Evolutionary conservation across 2,113 vertebrate species (phyloP).

Genomic region (Hydrolagus affinis): DNA sequence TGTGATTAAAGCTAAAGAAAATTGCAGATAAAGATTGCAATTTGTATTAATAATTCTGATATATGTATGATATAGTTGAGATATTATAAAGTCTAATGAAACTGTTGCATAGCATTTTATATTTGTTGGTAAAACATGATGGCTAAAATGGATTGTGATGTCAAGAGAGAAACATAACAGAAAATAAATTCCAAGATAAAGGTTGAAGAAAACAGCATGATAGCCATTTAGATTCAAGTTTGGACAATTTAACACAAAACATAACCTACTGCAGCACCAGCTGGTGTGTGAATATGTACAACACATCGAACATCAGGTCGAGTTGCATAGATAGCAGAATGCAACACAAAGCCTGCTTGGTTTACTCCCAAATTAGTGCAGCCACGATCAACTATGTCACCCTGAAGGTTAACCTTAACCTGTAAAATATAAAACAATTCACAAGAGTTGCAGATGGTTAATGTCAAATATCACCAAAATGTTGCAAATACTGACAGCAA

Average conservation of each 20-base stretch:
- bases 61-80: no score
- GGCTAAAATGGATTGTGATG: background rate
- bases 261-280: conserved; percentile 78
- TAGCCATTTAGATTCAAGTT: background rate
- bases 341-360: conserved; percentile 82
- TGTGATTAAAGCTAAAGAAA: no score
- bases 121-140: no score
- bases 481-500: background rate
- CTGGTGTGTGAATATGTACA: conserved; percentile 83
- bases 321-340: conserved; percentile 80
- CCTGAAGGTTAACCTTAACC: conserved; percentile 90
- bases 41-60: background rate
- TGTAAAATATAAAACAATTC: conserved; percentile 41
- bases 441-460: background rate
- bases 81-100: no score
- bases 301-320: conserved; percentile 81
- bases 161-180: background rate
- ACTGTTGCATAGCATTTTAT: no score
- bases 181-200: background rate
- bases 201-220: background rate
- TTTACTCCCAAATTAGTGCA: conserved; percentile 92
- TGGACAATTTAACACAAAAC: background rate
- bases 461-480: background rate
- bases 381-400: conserved; percentile 82
- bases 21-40: background rate